Percentiles rank a stretch among this genome's conserved stretches.
phyloP scores from a whole-genome alignment of 2,888 invertebrate genomes.

The Netelia inedita region DNA sequence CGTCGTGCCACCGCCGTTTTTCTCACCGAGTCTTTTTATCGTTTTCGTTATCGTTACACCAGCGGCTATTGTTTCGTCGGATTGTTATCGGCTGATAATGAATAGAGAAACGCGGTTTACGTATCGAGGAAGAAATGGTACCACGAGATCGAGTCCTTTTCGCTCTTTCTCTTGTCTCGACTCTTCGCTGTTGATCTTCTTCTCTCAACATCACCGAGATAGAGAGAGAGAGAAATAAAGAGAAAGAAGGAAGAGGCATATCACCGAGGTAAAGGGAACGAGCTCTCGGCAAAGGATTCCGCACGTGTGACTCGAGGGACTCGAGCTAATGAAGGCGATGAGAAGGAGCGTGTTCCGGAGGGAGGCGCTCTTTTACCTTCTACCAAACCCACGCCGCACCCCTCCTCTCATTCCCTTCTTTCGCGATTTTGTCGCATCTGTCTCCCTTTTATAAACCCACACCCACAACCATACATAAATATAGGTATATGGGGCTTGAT shows the following conservation, averaged over 20 bases:
- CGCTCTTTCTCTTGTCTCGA: background rate
- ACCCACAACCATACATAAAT: background rate
- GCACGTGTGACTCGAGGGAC: slow-evolving; percentile 65
- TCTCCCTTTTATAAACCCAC: background rate
- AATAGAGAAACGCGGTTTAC: background rate
- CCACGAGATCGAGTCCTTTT: background rate
- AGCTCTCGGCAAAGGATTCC: slow-evolving; percentile 36
- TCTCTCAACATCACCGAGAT: slow-evolving; percentile 1
- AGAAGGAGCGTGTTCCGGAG: slow-evolving; percentile 54
- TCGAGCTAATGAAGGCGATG: slow-evolving; percentile 69
- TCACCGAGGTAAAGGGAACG: slow-evolving; percentile 37
- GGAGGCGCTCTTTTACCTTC: slow-evolving; percentile 62
- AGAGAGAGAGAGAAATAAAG: background rate
- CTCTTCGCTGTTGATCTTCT: background rate
- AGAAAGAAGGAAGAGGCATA: slow-evolving; percentile 21
- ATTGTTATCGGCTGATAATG: too few relatives aligned
- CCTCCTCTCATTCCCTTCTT: slow-evolving; percentile 36
- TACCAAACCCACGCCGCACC: slow-evolving; percentile 25
- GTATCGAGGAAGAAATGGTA: background rate
- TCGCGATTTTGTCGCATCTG: slow-evolving; percentile 59
- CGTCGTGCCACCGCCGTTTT: slow-evolving; percentile 59
- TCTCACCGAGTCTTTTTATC: too few relatives aligned
- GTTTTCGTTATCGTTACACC: background rate
- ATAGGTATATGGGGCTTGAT: background rate
- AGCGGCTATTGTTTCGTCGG: background rate